Base-by-base conservation (phyloP, 2,113 vertebrate genomes). In the Rhegmatorhina hoffmannsi region DNA sequence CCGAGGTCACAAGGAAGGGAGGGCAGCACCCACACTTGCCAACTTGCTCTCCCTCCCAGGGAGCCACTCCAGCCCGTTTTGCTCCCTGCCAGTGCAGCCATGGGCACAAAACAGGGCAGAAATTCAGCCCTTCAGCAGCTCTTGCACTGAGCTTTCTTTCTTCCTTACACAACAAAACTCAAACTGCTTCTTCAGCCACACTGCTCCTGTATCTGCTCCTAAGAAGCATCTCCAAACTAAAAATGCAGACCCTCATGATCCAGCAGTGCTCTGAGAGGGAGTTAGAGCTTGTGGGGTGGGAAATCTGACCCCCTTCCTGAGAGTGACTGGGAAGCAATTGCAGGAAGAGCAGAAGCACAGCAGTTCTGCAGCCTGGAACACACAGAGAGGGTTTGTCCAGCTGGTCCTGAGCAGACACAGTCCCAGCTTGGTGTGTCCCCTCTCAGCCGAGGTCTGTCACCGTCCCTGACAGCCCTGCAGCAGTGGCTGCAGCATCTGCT, bases 381-480 rank as follows among this genome's bases (percentile, higher is more conserved):
- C 31, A n/a, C 7, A 6, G 0, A 14, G 0, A 7, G 26, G 20
- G 20, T 15, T 13, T 3, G 2, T 24, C 31, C 58, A 38, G 63
- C 8, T 50, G 44, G 78, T 47, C 33, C 18, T 33, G 6, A 11
- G 31, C 36, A 44, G 17, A 6, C 2, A 36, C 1, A 1, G 2
- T 3, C 62, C 40, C 16, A 3, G 26, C 26, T 63, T 6, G 11
- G 20, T 4, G 3, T 5, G 11, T 29, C 76, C 29, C n/a, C 23
- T 77, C 84, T n/a, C 79, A 73, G 40, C 12, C 31, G 17, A 9
- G 20, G 1, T 4, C 47, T 33, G 25, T 50, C 56, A 66, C 31
- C 7, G 1, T 4, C 10, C 2, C 5, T 12, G 18, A 17, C 19
- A 18, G 15, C 18, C 5, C 0, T 1, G 16, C 6, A 21, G 53